Conservation (phyloP, 2,113 vertebrate species). For the Nerophis lumbriciformis region DNA sequence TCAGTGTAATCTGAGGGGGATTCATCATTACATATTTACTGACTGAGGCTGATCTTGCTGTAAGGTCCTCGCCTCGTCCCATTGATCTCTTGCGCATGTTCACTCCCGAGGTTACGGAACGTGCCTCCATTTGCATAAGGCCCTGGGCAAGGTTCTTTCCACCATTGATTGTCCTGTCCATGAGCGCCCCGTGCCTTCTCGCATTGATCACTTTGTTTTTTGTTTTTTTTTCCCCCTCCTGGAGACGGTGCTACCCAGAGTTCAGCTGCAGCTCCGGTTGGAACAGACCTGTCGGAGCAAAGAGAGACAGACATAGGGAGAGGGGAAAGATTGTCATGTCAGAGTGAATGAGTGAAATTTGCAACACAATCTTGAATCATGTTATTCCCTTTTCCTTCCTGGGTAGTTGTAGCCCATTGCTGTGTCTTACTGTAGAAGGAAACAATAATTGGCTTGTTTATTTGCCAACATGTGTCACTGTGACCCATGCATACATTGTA, state of each 20-base stretch:
- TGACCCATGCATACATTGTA: slow-evolving; percentile 16
- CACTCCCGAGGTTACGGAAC: slow-evolving; percentile 89
- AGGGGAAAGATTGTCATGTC: slow-evolving; percentile 19
- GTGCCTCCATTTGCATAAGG: slow-evolving; percentile 99
- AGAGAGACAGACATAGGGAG: slow-evolving; percentile 37
- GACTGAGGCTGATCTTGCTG: slow-evolving; percentile 90
- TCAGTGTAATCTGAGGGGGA: slow-evolving; percentile 74
- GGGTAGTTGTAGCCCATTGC: too few relatives aligned
- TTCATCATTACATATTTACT: slow-evolving; percentile 98
- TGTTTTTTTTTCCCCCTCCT: slow-evolving; percentile 56
- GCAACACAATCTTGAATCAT: background rate
- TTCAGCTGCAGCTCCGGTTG: slow-evolving; percentile 84
- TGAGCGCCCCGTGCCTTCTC: slow-evolving; percentile 90
- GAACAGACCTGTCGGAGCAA: slow-evolving; percentile 62
- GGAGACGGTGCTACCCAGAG: slow-evolving; percentile 88
- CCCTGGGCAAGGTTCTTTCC: slow-evolving; percentile 99
- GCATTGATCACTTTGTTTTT: slow-evolving; percentile 92
- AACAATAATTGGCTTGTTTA: slow-evolving; percentile 2
- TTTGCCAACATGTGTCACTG: background rate
- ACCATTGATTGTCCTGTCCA: slow-evolving; percentile 99
- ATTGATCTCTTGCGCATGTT: slow-evolving; percentile 99
- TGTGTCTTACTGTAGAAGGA: too few relatives aligned
- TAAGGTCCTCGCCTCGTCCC: slow-evolving; percentile 87
- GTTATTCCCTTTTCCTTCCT: background rate
- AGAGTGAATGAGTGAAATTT: slow-evolving; percentile 10